These are phyloP conservation scores for Strix uralensis DNA, from an alignment of 2,113 vertebrate species.

Conservation along the genomic window DNA sequence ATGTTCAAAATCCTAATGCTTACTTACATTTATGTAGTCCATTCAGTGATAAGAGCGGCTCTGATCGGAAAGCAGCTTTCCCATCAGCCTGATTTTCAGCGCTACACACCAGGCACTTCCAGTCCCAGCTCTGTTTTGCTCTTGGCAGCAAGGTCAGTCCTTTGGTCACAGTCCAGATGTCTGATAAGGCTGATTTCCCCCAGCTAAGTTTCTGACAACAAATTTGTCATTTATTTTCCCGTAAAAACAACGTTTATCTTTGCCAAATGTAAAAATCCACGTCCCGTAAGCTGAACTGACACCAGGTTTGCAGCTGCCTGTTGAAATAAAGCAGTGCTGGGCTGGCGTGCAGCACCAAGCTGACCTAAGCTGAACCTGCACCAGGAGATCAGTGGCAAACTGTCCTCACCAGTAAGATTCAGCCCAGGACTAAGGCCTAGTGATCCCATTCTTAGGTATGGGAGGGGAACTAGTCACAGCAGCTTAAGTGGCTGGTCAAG, in stretches of 20 bases:
- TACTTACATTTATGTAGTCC: background rate
- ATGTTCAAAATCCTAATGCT: background rate
- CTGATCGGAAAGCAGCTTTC: background rate
- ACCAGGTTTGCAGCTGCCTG: background rate
- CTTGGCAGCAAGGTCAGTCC: background rate
- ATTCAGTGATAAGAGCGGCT: background rate
- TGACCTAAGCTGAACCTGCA: background rate
- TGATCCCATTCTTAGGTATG: accelerated
- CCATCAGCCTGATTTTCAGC: background rate
- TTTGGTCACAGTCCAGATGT: background rate
- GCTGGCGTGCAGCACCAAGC: background rate
- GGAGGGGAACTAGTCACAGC: background rate
- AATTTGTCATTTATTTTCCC: background rate
- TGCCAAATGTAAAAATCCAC: background rate
- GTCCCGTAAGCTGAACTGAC: background rate
- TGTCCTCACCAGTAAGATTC: background rate
- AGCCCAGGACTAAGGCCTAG: no score
- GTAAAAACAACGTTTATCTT: background rate
- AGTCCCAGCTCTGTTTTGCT: background rate
- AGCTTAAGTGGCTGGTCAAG: background rate
- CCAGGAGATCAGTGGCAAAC: background rate
- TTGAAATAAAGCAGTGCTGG: background rate
- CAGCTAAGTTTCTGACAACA: background rate
- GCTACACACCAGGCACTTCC: background rate
- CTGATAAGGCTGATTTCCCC: background rate